Conservation (phyloP, 2,113 vertebrate genomes). For the Gymnogyps californianus region DNA sequence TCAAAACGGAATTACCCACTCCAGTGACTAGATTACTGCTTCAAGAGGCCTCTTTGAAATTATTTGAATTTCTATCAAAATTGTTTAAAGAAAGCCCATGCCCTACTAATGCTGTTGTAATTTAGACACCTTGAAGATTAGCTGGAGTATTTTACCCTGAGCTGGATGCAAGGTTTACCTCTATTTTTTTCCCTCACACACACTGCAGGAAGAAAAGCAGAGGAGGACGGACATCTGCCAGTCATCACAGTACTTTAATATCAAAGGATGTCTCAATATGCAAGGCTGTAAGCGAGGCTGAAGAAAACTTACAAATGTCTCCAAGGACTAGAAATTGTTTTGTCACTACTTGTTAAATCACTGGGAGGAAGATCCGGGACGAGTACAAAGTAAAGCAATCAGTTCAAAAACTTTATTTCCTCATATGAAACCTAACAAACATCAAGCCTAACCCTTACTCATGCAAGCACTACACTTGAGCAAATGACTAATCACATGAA, state of each 20-base stretch:
- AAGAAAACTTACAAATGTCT: neutral
- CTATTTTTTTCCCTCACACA: neutral
- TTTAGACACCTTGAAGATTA: neutral
- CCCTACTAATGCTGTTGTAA: neutral
- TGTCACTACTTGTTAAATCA: slow-evolving; percentile 7
- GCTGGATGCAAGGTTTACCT: neutral
- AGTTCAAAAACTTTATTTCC: neutral
- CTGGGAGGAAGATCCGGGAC: neutral
- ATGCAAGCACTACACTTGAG: neutral
- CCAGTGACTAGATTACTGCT: neutral
- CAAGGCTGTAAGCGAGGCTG: neutral
- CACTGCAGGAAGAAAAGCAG: neutral
- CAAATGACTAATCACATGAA: neutral
- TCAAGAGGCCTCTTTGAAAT: neutral
- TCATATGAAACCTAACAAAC: neutral
- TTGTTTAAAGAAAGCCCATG: neutral
- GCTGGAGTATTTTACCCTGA: neutral
- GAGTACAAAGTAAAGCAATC: neutral
- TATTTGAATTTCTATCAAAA: neutral
- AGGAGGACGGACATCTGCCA: neutral
- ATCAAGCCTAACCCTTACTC: neutral
- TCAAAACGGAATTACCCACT: neutral
- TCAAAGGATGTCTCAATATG: neutral
- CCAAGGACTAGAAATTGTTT: neutral
- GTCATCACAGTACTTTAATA: neutral